Base-by-base conservation (phyloP, 2,113 vertebrate genomes). In the Bothrops jararaca region DNA sequence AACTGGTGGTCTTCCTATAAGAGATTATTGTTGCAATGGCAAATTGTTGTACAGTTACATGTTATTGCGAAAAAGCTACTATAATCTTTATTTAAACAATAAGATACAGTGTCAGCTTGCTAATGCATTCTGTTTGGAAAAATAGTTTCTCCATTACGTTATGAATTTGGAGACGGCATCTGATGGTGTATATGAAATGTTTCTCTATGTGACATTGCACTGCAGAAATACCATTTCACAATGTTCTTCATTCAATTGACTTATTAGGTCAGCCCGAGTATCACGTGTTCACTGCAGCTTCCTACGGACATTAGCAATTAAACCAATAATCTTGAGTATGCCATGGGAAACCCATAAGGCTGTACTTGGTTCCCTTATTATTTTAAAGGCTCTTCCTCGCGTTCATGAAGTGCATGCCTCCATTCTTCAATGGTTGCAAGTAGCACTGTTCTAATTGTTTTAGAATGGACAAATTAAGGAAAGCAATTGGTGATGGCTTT, bases 191-290 rank as follows among this genome's bases (percentile, higher is more conserved):
- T 85, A 20, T 58, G 88, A 88, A 92, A 92, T 85, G 88, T 45
- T 58, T 89, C 29, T 26, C 45, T 60, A 89, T 86, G 92, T 90
- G 88, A 85, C 54, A 42, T 74, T 89, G 88, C 69, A 92, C 58
- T 60, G 56, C 92, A 57, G 64, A 89, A 89, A 92, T 89, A 56
- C 91, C 53, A 89, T 92, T 92, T 90, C 69, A 92, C 88, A 92
- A 86, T 89, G 69, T 90, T 92, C 69, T 52, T 39, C 45, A 89
- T 92, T 90, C 88, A 92, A 12, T 86, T 89, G 12, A 26, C 45
- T 29, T 48, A 90, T 89, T 90, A 52, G 20, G 34, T 86, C 53
- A 92, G 20, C 39, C 64, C 39, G n/a, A 85, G 20, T 88, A 53
- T 57, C 87, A 56, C 39, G 50, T 58, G 53, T 85, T 85, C 29